phyloP scores from a whole-genome alignment of 2,888 invertebrate species.

The Parnassius apollo region DNA sequence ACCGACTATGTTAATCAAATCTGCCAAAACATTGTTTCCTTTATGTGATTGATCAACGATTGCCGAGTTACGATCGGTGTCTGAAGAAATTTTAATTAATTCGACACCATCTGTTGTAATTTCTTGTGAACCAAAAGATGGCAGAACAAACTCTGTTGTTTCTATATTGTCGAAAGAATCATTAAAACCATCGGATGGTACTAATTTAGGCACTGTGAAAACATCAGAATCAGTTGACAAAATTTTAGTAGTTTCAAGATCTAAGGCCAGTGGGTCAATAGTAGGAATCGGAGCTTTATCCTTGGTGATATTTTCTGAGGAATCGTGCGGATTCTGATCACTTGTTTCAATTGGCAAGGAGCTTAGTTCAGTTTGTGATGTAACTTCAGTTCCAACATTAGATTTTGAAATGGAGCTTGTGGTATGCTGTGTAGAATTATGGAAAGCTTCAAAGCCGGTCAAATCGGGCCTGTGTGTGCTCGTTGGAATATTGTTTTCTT shows the following conservation, averaged over 20 bases:
- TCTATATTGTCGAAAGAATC: constrained; percentile 57
- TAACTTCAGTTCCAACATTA: constrained; percentile 60
- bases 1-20: constrained; percentile 68
- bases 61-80: constrained; percentile 52
- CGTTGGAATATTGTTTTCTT: constrained; percentile 27
- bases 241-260: constrained; percentile 43
- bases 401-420: constrained; percentile 53
- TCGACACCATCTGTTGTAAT: constrained; percentile 64
- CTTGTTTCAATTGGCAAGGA: constrained; percentile 71
- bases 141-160: constrained; percentile 64
- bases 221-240: constrained; percentile 46
- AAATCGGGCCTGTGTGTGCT: constrained; percentile 18
- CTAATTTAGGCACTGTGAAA: constrained; percentile 47
- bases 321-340: constrained; percentile 68
- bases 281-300: constrained; percentile 50
- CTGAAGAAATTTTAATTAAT: constrained; percentile 58
- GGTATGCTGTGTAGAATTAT: constrained; percentile 37
- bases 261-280: constrained; percentile 36
- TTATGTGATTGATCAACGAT: constrained; percentile 53
- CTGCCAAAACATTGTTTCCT: constrained; percentile 57
- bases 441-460: constrained; percentile 32
- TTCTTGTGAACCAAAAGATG: constrained; percentile 62
- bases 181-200: constrained; percentile 40
- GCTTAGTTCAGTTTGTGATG: constrained; percentile 66
- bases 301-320: constrained; percentile 50